These are phyloP conservation scores for Goniozus legneri DNA, from an alignment of 1,140 invertebrate species.

Conservation along the genomic window DNA sequence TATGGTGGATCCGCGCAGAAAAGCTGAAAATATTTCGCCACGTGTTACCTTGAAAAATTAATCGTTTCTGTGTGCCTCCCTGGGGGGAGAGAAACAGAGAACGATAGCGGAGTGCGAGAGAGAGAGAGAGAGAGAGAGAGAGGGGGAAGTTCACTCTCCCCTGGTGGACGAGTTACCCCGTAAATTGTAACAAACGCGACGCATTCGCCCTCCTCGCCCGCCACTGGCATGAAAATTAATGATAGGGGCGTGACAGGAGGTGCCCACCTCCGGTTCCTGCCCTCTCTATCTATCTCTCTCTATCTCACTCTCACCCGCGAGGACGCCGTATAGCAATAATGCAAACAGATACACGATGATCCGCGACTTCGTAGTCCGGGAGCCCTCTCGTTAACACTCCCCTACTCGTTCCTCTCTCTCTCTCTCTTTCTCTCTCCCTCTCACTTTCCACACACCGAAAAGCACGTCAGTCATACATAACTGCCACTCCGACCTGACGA, in stretches of 20 bases:
- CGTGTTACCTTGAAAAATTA: slow-evolving; percentile 39
- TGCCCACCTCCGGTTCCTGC: slow-evolving; percentile 8
- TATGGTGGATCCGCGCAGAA: too few species aligned
- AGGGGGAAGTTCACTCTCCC: neutral
- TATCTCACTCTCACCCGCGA: neutral
- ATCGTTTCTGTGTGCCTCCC: slow-evolving; percentile 19
- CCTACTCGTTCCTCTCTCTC: too few species aligned
- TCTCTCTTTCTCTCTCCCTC: too few species aligned
- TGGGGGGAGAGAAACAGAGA: too few species aligned
- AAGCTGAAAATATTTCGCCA: slow-evolving; percentile 23
- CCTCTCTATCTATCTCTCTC: too few species aligned
- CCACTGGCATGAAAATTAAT: slow-evolving; percentile 42
- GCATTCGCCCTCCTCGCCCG: slow-evolving; percentile 34
- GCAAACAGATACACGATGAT: slow-evolving; percentile 45
- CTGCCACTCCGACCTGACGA: slow-evolving; percentile 20
- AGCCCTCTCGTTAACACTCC: slow-evolving; percentile 17
- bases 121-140: too few species aligned
- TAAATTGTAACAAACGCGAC: slow-evolving; percentile 42
- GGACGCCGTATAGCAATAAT: slow-evolving; percentile 30
- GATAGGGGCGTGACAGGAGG: slow-evolving; percentile 33
- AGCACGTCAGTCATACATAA: slow-evolving; percentile 23
- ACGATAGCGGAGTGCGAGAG: too few species aligned
- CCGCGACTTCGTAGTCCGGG: slow-evolving; percentile 15
- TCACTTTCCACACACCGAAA: too few species aligned
- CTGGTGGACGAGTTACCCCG: slow-evolving; percentile 22